Evolutionary conservation across 2,113 vertebrate genomes (phyloP).

Genomic region (Clarias gariepinus): DNA sequence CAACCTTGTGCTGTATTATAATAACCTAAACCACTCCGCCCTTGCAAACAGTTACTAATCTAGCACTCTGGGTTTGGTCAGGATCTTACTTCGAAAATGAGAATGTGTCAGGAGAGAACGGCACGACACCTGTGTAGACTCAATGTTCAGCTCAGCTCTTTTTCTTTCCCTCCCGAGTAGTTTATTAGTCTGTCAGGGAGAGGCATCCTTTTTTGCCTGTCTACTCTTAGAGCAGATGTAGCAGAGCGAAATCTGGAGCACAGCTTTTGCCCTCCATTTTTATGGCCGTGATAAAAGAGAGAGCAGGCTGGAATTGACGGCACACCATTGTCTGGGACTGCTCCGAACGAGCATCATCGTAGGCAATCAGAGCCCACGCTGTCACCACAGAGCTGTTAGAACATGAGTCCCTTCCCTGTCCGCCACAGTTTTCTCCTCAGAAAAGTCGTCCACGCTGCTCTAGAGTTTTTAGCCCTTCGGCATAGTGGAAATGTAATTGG

Average conservation of each 20-base stretch:
- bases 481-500: slow-evolving; percentile 62
- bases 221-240: slow-evolving; percentile 45
- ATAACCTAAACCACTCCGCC: neutral
- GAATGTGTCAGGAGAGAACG: slow-evolving; percentile 11
- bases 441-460: slow-evolving; percentile 34
- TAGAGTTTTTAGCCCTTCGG: slow-evolving; percentile 49
- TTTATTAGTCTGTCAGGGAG: slow-evolving; percentile 48
- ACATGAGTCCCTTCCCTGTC: slow-evolving; percentile 21
- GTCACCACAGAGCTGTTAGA: slow-evolving; percentile 25
- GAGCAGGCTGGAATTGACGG: slow-evolving; percentile 23
- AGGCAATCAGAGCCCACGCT: slow-evolving; percentile 24
- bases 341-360: slow-evolving; percentile 22
- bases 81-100: neutral
- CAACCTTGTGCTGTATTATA: neutral
- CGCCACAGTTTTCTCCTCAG: slow-evolving; percentile 28
- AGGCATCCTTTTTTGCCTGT: slow-evolving; percentile 46
- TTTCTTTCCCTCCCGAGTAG: slow-evolving; percentile 37
- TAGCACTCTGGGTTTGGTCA: neutral
- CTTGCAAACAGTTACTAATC: neutral
- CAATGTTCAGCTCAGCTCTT: slow-evolving; percentile 33
- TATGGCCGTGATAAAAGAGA: slow-evolving; percentile 49
- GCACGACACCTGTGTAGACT: slow-evolving; percentile 36
- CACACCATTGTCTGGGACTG: slow-evolving; percentile 32
- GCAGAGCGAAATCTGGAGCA: slow-evolving; percentile 44
- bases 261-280: slow-evolving; percentile 46